phyloP scores from a whole-genome alignment of 2,888 invertebrate genomes.

The Seira sanloemensis region DNA sequence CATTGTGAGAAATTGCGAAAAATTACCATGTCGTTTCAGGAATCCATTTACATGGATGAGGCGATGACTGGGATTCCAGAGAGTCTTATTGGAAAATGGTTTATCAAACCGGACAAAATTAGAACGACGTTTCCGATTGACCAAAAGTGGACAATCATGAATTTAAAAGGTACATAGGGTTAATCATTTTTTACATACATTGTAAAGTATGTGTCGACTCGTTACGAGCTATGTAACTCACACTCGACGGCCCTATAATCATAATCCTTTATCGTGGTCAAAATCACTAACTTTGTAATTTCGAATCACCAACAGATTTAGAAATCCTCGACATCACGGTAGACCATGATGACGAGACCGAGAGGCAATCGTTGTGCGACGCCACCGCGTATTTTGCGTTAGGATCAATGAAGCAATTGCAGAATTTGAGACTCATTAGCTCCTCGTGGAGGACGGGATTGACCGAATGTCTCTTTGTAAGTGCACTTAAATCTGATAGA shows the following conservation, averaged over 20 bases:
- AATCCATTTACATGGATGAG: conserved; percentile 25
- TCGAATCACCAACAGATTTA: not conserved
- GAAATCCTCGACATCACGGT: conserved; percentile 22
- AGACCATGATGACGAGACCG: conserved; percentile 21
- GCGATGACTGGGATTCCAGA: conserved; percentile 3
- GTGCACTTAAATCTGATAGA: not conserved
- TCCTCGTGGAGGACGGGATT: conserved; percentile 33
- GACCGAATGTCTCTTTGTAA: conserved; percentile 36
- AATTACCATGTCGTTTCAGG: not conserved
- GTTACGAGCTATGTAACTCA: too few relatives aligned
- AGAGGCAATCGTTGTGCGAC: conserved; percentile 29
- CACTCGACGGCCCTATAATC: too few relatives aligned
- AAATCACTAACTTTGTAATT: not conserved
- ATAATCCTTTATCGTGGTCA: not conserved
- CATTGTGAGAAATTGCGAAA: not conserved
- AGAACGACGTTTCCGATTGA: not conserved
- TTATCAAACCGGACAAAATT: not conserved
- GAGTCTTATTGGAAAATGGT: not conserved
- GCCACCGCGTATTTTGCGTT: conserved; percentile 18
- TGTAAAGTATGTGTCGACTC: too few relatives aligned
- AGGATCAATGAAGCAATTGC: not conserved
- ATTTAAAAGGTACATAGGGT: conserved; percentile 35
- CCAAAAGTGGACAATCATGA: conserved; percentile 1
- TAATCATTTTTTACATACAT: too few relatives aligned
- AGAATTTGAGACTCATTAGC: conserved; percentile 15